These are phyloP conservation scores for Carassius carassius DNA, from an alignment of 2,113 vertebrate species.

Conservation along the genomic window DNA sequence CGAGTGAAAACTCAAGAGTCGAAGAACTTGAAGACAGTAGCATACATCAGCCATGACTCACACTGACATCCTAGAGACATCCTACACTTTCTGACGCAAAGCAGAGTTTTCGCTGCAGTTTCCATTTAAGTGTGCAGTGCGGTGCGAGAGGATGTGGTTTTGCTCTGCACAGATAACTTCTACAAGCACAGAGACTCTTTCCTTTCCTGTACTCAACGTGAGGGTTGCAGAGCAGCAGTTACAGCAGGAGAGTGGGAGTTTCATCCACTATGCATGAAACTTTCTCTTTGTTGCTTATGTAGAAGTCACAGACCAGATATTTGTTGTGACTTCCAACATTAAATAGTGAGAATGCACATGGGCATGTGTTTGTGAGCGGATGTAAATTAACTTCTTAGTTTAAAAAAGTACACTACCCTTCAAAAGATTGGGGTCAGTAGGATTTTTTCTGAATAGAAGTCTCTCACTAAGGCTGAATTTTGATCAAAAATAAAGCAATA, in stretches of 20 bases:
- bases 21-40: not conserved
- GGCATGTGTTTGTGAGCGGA: not conserved
- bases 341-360: not conserved
- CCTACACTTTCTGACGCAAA: conserved; percentile 27
- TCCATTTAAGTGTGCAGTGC: conserved; percentile 63
- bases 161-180: conserved; percentile 66
- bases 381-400: not conserved
- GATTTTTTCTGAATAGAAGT: not conserved
- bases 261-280: conserved; percentile 40
- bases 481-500: no score
- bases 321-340: conserved; percentile 40
- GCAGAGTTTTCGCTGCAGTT: conserved; percentile 33
- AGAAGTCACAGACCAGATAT: conserved; percentile 47
- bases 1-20: not conserved
- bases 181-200: conserved; percentile 62
- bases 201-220: conserved; percentile 52
- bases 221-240: conserved; percentile 63
- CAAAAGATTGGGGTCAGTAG: not conserved
- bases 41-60: not conserved
- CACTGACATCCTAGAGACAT: not conserved
- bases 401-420: not conserved
- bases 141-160: conserved; percentile 77
- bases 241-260: conserved; percentile 38
- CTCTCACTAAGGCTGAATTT: not conserved
- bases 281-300: conserved; percentile 35